Evolutionary conservation across 2,888 invertebrate species (phyloP), one percentile per base, ranked within the genome.

Genomic region (Agrotis puta): DNA sequence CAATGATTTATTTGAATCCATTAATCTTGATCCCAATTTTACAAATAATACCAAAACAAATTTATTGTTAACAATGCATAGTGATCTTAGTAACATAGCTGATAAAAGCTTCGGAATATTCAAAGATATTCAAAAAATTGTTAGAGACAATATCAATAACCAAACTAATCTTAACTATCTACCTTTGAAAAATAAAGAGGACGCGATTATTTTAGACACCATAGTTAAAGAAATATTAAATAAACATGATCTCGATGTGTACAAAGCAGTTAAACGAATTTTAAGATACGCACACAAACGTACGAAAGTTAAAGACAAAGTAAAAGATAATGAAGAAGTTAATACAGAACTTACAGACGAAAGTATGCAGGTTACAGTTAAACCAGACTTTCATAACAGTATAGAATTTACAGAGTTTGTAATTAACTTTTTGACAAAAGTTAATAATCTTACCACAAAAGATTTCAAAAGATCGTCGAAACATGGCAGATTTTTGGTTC

Each of bases 1-100:
- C 14, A 87, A 91, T 62, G 83, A 86, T 59, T 22, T 91, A 51
- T 89, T 92, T 24, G 63, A 80, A 14, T 66, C 64, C 11, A 67
- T 91, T 13, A 85, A 87, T 68, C 59, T 90, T 3, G 51, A 73
- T 13, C 61, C 74, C 24, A 78, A 82, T 16, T 84, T 89, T 50
- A 64, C 69, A n/a, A 67, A 83, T 33, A 47, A 71, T 27, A 47
- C 70, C 0, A 84, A 85, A 70, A 66, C 73, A 14, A 74, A 82
- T 54, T 62, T 72, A 9, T 67, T 90, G 13, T 54, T 89, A 47
- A 73, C 72, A 4, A 87, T 89, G 82, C 88, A 89, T 74, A 78
- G 77, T 48, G 82, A 88, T 69, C 79, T 90, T 39, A 83, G 81
- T 57, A 85, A 82, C 7, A 77, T 88, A 63, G 82, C 85, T 5